phyloP scores from a whole-genome alignment of 2,797 vertebrate genomes.

The Todus mexicanus region DNA sequence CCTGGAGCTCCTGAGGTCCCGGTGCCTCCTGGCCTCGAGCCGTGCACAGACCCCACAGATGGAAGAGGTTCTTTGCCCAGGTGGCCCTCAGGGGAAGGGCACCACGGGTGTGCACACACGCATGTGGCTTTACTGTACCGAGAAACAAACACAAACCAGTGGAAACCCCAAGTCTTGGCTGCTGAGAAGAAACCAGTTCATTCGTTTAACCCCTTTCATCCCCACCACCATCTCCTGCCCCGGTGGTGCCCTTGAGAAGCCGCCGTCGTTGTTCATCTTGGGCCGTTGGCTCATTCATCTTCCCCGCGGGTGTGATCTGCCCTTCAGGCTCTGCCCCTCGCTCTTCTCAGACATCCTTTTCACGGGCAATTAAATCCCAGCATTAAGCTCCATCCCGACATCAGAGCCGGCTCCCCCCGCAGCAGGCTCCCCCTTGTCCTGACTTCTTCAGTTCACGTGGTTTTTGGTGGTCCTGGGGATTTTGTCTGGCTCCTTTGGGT shows the following conservation, averaged over 20 bases:
- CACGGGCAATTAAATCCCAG: background rate
- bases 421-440: background rate
- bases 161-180: background rate
- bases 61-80: background rate
- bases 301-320: background rate
- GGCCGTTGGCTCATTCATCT: background rate
- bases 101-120: too few relatives aligned
- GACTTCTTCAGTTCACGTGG: background rate
- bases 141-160: background rate
- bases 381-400: background rate
- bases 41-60: background rate
- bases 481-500: background rate
- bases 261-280: accelerated
- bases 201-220: background rate
- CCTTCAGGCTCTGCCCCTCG: background rate
- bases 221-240: background rate
- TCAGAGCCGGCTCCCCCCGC: accelerated
- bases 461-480: background rate
- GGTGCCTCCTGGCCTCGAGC: background rate
- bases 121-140: background rate
- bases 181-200: accelerated
- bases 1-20: background rate
- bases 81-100: background rate
- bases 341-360: background rate
- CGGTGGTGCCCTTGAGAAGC: background rate